Base-by-base conservation (phyloP, 1,140 invertebrate species). In the Neotoxoptera formosana region DNA sequence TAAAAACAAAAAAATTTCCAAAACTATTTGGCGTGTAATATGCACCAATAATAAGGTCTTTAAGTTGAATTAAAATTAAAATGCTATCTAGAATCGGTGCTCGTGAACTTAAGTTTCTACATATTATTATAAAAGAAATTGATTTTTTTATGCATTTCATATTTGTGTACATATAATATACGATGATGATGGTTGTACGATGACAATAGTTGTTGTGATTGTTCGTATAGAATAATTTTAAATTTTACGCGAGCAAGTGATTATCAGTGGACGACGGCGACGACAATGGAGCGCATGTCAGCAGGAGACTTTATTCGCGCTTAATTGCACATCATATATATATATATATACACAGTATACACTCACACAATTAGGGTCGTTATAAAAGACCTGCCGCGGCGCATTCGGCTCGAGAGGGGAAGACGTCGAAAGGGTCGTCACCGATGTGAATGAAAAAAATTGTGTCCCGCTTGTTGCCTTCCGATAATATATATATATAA, bases 321-420 rank as follows among this genome's bases (percentile, higher is more conserved):
- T 86, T 86, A 86, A 86, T 48, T 86, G 84, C 41, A 86, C 84
- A 86, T 47, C 30, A 23, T 30, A 41, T 76, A 76, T 30, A 76
- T n/a, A 76, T 41, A 36, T 45, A 47, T 47, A 17, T 47, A 86
- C 11, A 3, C 25, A 7, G 17, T 36, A 20, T 34, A 30, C 25
- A 23, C 84, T 41, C 41, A n/a, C 21, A 86, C 84, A 86, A 86
- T 47, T 86, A 41, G 84, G 84, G 84, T 86, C 84, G 45, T 86
- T 86, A n/a, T n/a, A 86, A 47, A 86, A 86, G 45, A 86, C 25
- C 45, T 30, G 25, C 45, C 83, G 4, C 30, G 60, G 4, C 30
- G 60, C 30, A 17, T 30, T 47, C n/a, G n/a, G 47, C 84, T n/a
- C 8, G 30, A 25, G 41, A 30, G 60, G 60, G 30, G 60, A 76